Evolutionary conservation across 2,888 invertebrate genomes (phyloP).

Genomic region (Lapara coniferarum): DNA sequence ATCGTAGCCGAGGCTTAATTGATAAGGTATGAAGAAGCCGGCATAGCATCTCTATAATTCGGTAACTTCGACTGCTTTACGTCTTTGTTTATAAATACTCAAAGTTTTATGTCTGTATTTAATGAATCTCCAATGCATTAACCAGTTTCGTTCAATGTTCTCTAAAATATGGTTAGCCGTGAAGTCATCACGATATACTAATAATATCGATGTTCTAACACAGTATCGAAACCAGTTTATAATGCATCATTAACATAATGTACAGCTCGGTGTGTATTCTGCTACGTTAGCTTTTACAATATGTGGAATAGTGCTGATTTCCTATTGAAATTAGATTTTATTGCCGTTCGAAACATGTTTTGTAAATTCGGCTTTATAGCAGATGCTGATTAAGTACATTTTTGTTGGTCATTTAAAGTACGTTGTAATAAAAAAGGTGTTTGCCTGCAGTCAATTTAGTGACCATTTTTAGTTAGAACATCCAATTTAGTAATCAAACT

Average conservation of each 20-base stretch:
- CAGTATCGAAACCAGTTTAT: conserved; percentile 25
- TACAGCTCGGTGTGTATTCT: conserved; percentile 8
- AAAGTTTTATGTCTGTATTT: background rate
- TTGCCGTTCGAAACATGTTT: background rate
- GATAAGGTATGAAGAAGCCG: no score
- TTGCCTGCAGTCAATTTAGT: no score
- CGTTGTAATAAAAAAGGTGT: no score
- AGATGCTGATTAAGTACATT: no score
- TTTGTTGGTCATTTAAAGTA: no score
- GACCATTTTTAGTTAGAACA: no score
- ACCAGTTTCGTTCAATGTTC: background rate
- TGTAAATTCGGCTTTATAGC: background rate
- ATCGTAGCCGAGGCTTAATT: no score
- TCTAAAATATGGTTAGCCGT: background rate
- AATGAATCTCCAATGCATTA: conserved; percentile 7
- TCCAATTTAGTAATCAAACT: background rate
- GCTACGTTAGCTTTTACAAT: background rate
- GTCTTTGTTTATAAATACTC: no score
- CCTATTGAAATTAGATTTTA: background rate
- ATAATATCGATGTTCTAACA: conserved; percentile 29
- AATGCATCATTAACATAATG: conserved; percentile 25
- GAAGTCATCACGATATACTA: conserved; percentile 20
- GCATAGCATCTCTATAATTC: background rate
- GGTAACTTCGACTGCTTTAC: background rate
- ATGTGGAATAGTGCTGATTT: background rate